Conservation (phyloP, 2,888 invertebrate species). For the Agrochola litura region DNA sequence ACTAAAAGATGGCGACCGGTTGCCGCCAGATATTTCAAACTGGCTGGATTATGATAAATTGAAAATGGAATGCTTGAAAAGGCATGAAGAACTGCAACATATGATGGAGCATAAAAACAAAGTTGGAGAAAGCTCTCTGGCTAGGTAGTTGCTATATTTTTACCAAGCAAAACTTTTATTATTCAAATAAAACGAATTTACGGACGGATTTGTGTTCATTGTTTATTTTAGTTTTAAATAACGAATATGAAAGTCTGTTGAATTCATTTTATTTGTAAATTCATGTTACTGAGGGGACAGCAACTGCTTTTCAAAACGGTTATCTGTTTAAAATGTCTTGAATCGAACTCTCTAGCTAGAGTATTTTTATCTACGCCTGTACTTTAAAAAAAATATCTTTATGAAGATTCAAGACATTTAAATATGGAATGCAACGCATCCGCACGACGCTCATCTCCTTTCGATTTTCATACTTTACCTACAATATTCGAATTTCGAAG, state of each 20-base stretch:
- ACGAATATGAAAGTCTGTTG: background rate
- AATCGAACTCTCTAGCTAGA: constrained; percentile 5
- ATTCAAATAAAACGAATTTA: constrained; percentile 28
- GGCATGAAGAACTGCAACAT: constrained; percentile 83
- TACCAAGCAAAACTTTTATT: constrained; percentile 17
- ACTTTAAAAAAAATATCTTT: background rate
- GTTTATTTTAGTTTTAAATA: background rate
- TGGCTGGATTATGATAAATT: constrained; percentile 91
- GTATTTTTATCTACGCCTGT: background rate
- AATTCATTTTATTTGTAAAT: constrained; percentile 30
- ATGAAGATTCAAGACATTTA: constrained; percentile 51
- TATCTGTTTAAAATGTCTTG: constrained; percentile 45
- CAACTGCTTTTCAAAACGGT: constrained; percentile 19
- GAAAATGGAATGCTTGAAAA: constrained; percentile 89
- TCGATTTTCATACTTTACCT: constrained; percentile 36
- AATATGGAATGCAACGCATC: constrained; percentile 34
- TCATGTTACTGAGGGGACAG: constrained; percentile 8
- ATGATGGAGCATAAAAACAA: constrained; percentile 83
- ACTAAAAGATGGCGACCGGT: constrained; percentile 84
- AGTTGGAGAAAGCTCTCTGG: constrained; percentile 75
- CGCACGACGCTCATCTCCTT: constrained; percentile 58
- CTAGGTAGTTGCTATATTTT: constrained; percentile 79
- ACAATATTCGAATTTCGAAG: constrained; percentile 36
- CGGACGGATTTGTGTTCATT: background rate
- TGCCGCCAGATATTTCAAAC: constrained; percentile 87